Percentiles rank a stretch among this genome's conserved stretches.
These are phyloP conservation scores for Macrostomum lignano DNA, from an alignment of 1,140 invertebrate genomes.

Conservation along the genomic window DNA sequence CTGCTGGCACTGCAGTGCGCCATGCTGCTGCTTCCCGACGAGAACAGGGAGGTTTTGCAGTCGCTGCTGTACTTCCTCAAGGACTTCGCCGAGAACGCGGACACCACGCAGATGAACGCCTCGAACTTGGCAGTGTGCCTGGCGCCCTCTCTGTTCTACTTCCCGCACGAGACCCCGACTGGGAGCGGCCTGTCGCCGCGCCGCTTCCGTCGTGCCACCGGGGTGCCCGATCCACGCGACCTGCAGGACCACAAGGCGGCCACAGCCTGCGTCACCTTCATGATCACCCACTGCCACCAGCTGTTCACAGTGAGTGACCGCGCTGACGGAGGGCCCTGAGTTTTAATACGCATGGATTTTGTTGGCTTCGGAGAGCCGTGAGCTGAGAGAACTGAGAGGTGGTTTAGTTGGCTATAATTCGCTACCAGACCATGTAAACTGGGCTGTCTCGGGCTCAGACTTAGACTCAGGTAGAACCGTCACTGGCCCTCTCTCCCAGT, in stretches of 20 bases:
- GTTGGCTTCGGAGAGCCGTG: too few species aligned
- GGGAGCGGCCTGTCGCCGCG: conserved; percentile 24
- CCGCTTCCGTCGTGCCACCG: conserved; percentile 25
- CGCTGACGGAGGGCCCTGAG: too few species aligned
- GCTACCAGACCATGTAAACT: too few species aligned
- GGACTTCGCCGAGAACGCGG: conserved; percentile 30
- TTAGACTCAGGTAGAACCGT: too few species aligned
- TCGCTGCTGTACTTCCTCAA: conserved; percentile 53
- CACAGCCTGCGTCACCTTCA: conserved; percentile 45
- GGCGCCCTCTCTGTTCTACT: conserved; percentile 58
- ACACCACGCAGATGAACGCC: conserved; percentile 47
- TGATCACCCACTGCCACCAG: conserved; percentile 44
- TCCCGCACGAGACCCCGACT: conserved; percentile 14
- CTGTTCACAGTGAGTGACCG: conserved; percentile 49
- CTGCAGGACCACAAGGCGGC: conserved; percentile 49
- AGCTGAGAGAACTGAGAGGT: too few species aligned
- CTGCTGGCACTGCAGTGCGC: conserved; percentile 64
- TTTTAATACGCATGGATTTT: too few species aligned
- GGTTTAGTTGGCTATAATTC: too few species aligned
- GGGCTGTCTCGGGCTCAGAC: too few species aligned
- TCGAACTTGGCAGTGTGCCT: conserved; percentile 74
- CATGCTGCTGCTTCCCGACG: conserved; percentile 56
- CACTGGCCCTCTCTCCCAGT: too few species aligned
- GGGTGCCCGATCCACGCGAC: conserved; percentile 52
- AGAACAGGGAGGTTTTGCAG: conserved; percentile 62